These are phyloP conservation scores for Catharus fuscescens DNA, from an alignment of 2,113 vertebrate species.

Conservation along the genomic window DNA sequence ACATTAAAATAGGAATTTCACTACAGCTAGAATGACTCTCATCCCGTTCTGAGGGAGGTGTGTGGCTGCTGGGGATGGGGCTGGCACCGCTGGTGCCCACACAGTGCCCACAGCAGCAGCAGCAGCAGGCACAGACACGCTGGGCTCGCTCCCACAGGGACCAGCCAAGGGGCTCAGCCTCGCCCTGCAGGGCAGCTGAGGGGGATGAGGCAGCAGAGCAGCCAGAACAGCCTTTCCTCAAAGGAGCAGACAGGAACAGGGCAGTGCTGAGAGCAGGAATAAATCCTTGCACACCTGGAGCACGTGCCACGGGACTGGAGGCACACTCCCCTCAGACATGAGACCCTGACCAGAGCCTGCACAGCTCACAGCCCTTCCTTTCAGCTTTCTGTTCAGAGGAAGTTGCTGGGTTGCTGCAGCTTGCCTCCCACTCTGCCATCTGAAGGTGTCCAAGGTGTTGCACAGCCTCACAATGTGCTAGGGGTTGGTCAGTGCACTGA, in stretches of 20 bases:
- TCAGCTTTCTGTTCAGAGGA: background rate
- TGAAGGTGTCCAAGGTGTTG: background rate
- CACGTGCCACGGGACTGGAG: fast-evolving
- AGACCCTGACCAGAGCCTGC: background rate
- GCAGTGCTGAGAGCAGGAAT: background rate
- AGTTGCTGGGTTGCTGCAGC: background rate
- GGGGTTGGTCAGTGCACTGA: constrained; percentile 22
- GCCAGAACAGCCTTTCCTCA: background rate
- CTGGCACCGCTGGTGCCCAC: background rate
- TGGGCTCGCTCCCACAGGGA: fast-evolving
- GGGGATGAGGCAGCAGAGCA: background rate
- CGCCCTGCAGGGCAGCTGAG: background rate
- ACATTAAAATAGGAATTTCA: constrained; percentile 66
- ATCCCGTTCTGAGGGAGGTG: background rate
- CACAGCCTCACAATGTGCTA: constrained; percentile 24
- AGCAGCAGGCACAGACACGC: background rate
- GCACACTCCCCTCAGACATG: background rate
- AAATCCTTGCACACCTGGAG: background rate
- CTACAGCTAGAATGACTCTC: constrained; percentile 25
- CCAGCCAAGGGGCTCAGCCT: too few species aligned
- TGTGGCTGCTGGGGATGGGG: background rate
- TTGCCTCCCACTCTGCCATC: background rate
- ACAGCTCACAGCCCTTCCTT: background rate
- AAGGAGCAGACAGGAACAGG: background rate
- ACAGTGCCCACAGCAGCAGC: background rate